Evolutionary conservation across 1,140 invertebrate species (phyloP).

Genomic region (Drosophila malerkotliana): DNA sequence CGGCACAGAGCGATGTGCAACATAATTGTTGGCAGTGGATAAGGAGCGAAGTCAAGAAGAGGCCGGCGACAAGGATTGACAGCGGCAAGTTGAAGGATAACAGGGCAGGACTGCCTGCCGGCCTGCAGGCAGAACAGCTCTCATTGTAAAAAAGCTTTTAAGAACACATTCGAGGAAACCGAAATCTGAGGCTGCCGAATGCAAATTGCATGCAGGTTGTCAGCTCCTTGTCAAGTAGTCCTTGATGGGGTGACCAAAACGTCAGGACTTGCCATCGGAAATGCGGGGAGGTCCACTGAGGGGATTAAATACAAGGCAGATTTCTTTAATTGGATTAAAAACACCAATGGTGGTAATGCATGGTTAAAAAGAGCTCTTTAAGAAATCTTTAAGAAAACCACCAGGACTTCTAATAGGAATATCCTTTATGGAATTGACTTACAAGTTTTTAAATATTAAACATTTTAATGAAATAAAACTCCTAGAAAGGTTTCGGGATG

Average conservation of each 20-base stretch:
- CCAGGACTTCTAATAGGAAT: no score
- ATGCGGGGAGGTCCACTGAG: conserved; percentile 1
- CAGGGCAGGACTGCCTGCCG: conserved; percentile 22
- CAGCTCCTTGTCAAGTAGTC: conserved; percentile 36
- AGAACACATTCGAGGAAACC: conserved; percentile 16
- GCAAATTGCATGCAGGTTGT: conserved; percentile 56
- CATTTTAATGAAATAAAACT: conserved; percentile 34
- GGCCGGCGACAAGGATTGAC: conserved; percentile 5
- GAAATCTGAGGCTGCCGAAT: conserved; percentile 42
- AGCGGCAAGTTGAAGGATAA: conserved; percentile 48
- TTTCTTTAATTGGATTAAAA: neutral
- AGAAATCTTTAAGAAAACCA: no score
- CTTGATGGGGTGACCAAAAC: conserved; percentile 17
- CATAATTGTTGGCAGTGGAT: conserved; percentile 57
- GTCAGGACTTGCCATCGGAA: neutral
- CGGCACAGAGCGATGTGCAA: conserved; percentile 49
- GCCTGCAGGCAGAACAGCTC: conserved; percentile 11
- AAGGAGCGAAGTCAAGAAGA: conserved; percentile 21
- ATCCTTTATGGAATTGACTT: neutral
- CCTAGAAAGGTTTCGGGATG: neutral
- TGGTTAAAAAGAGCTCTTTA: no score
- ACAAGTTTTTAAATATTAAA: conserved; percentile 13
- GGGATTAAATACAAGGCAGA: neutral
- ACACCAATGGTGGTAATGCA: neutral
- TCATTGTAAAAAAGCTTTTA: conserved; percentile 28